A percentile compares a stretch with the other conserved stretches of the same genome.
These are phyloP conservation scores for Erebia aethiops DNA, from an alignment of 2,888 invertebrate species.

Conservation along the genomic window DNA sequence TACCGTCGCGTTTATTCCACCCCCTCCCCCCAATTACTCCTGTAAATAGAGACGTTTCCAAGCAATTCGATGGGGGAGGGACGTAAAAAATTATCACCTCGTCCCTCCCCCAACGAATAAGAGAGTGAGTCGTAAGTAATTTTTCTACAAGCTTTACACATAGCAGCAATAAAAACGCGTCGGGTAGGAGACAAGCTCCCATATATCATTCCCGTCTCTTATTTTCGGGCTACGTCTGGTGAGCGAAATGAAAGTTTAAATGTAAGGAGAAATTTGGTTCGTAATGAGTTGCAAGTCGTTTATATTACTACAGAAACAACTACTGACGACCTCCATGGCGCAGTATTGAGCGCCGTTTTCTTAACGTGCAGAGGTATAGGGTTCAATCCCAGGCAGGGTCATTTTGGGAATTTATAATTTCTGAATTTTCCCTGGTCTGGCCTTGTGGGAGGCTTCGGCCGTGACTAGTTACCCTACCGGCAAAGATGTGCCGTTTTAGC, in stretches of 20 bases:
- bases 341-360: no score
- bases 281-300: conserved; percentile 36
- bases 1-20: conserved; percentile 31
- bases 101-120: conserved; percentile 54
- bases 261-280: conserved; percentile 66
- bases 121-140: conserved; percentile 70
- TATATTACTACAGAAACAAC: not conserved
- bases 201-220: conserved; percentile 69
- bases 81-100: conserved; percentile 46
- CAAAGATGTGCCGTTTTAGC: no score
- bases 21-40: conserved; percentile 39
- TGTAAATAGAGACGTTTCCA: conserved; percentile 61
- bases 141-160: conserved; percentile 78
- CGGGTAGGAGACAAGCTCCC: conserved; percentile 59
- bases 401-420: no score
- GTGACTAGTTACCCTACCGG: no score
- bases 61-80: conserved; percentile 38
- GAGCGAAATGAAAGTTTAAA: conserved; percentile 76
- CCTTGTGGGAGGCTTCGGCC: no score
- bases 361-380: no score
- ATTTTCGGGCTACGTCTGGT: conserved; percentile 59
- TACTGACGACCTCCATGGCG: no score
- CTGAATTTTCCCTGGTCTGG: no score
- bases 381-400: no score
- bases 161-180: conserved; percentile 74